Evolutionary conservation across 2,113 vertebrate genomes (phyloP).

Genomic region (Protomyctophum bolini): DNA sequence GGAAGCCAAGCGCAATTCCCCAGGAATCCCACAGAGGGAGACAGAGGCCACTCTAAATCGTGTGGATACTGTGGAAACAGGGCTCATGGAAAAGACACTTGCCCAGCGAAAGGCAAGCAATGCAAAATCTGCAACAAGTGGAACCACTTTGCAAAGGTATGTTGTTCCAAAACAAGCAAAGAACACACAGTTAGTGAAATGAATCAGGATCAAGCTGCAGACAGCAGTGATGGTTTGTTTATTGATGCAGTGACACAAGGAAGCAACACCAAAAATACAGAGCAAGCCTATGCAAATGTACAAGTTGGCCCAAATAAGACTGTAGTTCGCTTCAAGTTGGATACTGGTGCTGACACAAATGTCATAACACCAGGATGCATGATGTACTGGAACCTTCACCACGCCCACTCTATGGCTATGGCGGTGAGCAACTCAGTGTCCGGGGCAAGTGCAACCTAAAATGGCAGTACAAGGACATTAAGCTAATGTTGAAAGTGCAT

Average conservation of each 20-base stretch:
- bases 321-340: conserved; percentile 18
- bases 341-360: conserved; percentile 20
- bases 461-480: conserved; percentile 18
- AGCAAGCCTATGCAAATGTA: conserved; percentile 15
- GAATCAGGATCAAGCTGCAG: background rate
- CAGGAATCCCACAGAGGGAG: background rate
- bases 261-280: background rate
- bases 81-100: conserved; percentile 14
- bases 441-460: conserved; percentile 19
- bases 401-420: conserved; percentile 3
- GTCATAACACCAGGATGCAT: conserved; percentile 9
- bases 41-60: background rate
- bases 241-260: conserved; percentile 20
- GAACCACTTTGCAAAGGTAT: conserved; percentile 46
- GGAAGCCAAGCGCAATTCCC: background rate
- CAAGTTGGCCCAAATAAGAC: conserved; percentile 4
- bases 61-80: conserved; percentile 24
- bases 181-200: conserved; percentile 18
- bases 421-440: background rate
- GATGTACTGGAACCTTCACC: background rate
- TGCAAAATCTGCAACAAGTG: conserved; percentile 33
- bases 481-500: background rate
- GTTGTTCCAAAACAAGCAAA: background rate
- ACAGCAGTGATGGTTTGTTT: conserved; percentile 18
- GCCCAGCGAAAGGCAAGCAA: conserved; percentile 43